These are phyloP conservation scores for Helogale parvula DNA, from an alignment of 2,113 vertebrate genomes.

Conservation along the genomic window DNA sequence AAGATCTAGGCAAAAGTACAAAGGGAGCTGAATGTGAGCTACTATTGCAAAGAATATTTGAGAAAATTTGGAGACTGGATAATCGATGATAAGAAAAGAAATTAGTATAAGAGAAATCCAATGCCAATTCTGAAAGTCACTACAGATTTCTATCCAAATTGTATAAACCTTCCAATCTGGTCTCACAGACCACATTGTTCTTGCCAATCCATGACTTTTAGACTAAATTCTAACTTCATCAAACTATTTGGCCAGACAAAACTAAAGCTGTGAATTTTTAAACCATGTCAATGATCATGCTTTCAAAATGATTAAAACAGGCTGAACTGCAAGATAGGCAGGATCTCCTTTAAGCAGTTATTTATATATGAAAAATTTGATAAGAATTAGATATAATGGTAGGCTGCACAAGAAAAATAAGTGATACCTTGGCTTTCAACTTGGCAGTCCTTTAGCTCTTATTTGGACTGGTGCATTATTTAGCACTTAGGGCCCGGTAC, in stretches of 20 bases:
- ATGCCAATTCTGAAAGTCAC: not conserved
- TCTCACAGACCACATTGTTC: constrained; percentile 23
- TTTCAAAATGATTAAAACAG: constrained; percentile 64
- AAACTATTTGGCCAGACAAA: constrained; percentile 68
- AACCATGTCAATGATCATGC: constrained; percentile 4
- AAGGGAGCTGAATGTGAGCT: not conserved
- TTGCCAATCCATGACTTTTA: constrained; percentile 62
- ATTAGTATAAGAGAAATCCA: not conserved
- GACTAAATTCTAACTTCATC: constrained; percentile 71
- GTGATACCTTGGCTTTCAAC: not conserved
- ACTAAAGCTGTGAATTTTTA: constrained; percentile 57
- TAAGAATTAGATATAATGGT: constrained; percentile 37
- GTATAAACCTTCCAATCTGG: constrained; percentile 1
- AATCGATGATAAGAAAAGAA: not conserved
- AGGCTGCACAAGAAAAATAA: constrained; percentile 45
- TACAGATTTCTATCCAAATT: constrained; percentile 20
- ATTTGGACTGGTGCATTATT: not conserved
- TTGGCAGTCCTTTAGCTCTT: not conserved
- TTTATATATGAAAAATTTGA: constrained; percentile 39
- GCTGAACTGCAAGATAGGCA: not conserved
- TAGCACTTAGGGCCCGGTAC: not conserved
- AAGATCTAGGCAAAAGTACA: not conserved
- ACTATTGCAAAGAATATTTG: not conserved
- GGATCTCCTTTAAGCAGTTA: constrained; percentile 1
- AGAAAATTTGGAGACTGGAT: not conserved